Conservation (phyloP, 2,797 vertebrate species). For the Myripristis jacobus region DNA sequence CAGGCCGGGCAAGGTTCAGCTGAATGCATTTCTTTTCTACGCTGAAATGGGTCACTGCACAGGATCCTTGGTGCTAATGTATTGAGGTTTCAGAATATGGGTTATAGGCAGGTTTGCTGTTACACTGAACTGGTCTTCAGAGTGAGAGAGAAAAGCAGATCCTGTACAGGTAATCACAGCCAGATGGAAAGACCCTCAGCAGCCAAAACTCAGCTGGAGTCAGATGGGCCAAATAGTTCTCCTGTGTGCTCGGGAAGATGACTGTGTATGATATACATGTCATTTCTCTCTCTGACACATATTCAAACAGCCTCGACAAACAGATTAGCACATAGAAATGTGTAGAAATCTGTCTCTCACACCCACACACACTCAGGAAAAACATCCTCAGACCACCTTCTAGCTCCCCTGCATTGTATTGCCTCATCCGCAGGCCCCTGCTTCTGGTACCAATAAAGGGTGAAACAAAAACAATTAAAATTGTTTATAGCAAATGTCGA, state of each 20-base stretch:
- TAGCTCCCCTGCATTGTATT: constrained; percentile 1
- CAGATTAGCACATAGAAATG: constrained; percentile 11
- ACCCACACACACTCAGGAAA: not conserved
- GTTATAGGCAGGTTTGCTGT: not conserved
- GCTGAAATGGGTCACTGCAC: not conserved
- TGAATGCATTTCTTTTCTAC: not conserved
- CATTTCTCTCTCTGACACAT: constrained; percentile 13
- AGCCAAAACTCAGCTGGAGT: constrained; percentile 50
- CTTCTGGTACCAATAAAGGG: constrained; percentile 46
- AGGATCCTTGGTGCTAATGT: constrained; percentile 12
- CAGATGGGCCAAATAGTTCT: constrained; percentile 43
- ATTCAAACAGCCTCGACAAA: constrained; percentile 7
- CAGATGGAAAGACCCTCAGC: constrained; percentile 63
- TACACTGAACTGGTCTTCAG: constrained; percentile 2
- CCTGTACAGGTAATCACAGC: constrained; percentile 59
- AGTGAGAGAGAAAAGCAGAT: constrained; percentile 28
- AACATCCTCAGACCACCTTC: constrained; percentile 31
- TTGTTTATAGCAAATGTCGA: constrained; percentile 50
- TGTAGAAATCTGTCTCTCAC: constrained; percentile 30
- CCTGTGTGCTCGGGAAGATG: constrained; percentile 18
- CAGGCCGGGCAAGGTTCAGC: not conserved
- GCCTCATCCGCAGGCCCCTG: constrained; percentile 17
- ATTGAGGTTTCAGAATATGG: constrained; percentile 16
- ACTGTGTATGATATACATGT: not conserved
- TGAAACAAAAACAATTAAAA: constrained; percentile 45